Base-by-base conservation (phyloP, 2,888 invertebrate genomes). In the Lypha dubia region DNA sequence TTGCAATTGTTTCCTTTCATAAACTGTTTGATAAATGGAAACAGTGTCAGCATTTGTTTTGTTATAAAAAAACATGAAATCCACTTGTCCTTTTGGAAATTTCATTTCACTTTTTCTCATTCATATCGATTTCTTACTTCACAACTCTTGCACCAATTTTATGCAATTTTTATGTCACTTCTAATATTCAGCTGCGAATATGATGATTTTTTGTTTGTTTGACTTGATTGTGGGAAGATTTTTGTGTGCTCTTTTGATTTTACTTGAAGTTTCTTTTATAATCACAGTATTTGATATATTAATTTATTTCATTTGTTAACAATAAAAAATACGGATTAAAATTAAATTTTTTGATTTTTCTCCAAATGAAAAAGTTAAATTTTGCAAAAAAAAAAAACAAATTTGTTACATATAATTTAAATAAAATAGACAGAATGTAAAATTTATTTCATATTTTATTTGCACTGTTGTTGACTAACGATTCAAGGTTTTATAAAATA, bases 21-120 rank as follows among this genome's bases (percentile, higher is more conserved):
- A 58, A 46, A 75, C 73, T 76, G 67, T 49, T 35, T 44, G 1
- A 49, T 38, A 51, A 73, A 84, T 17, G 8, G 49, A 49, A 44
- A n/a, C 15, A 84, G 80, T 80, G 84, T 77, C 73, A 84, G 76
- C 68, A 77, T 77, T 71, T 77, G 41, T 38, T 41, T 63, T 74
- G 35, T 68, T 60, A 15, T 51, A 15, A 11, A 28, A 28, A 28
- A 28, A 28, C 28, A 32, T 11, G 24, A 62, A 46, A 20, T 79
- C 32, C 84, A 81, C 84, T 84, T 84, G 84, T 81, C 41, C 32
- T 84, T 58, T 71, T 56, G 22, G 8, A 20, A 20, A 73, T 79
- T 77, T 24, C 38, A 77, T 77, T 80, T 44, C 4, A 68, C 68
- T 24, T 60, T 63, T 84, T 80, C 73, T 32, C 77, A 84, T 62